Conservation (phyloP, 2,113 vertebrate genomes). For the Conger conger region DNA sequence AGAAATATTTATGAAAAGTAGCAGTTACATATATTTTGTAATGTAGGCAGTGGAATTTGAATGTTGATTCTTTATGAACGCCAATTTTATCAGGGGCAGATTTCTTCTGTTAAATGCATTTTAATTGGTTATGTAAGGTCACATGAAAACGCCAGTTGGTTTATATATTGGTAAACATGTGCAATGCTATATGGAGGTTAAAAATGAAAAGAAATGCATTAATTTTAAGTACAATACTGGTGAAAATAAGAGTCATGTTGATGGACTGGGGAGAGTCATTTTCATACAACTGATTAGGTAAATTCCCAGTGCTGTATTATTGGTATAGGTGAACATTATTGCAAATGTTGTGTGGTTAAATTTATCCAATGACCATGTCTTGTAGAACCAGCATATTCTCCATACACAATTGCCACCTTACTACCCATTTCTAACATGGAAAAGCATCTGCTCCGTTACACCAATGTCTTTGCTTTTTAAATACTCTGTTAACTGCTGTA, state of each 20-base stretch:
- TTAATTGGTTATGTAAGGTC: background rate
- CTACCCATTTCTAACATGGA: background rate
- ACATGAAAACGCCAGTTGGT: background rate
- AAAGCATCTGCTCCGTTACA: background rate
- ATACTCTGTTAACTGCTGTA: no score
- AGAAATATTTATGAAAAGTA: background rate
- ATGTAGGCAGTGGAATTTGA: background rate
- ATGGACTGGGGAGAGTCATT: no score
- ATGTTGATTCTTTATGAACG: background rate
- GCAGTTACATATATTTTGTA: background rate
- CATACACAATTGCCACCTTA: background rate
- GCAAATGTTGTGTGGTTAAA: background rate
- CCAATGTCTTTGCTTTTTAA: background rate
- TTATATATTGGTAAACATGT: background rate
- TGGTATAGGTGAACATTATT: no score
- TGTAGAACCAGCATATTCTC: background rate
- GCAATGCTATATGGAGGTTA: background rate
- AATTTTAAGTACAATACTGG: no score
- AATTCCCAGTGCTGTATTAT: no score
- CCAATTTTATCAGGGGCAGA: background rate
- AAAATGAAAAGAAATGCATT: background rate
- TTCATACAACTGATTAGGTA: no score
- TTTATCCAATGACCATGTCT: background rate
- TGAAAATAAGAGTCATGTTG: no score
- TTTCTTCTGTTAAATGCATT: background rate